A percentile compares a stretch with the other conserved stretches of the same genome.
Conservation (phyloP, 2,888 invertebrate species). For the Latrodectus elegans region DNA sequence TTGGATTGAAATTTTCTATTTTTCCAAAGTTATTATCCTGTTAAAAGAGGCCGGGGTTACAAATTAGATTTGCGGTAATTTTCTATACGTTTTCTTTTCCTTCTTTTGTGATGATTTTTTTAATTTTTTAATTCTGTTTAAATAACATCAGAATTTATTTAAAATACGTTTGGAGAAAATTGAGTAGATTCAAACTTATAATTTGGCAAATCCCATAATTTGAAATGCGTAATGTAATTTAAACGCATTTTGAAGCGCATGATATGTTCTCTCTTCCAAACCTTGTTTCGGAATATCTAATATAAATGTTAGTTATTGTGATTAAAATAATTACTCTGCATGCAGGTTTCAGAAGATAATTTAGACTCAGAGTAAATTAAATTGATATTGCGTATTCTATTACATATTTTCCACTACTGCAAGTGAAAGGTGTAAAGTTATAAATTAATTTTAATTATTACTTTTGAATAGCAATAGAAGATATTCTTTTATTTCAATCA, state of each 20-base stretch:
- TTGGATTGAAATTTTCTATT: conserved; percentile 59
- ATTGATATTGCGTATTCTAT: no score
- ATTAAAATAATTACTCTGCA: background rate
- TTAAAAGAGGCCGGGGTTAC: conserved; percentile 11
- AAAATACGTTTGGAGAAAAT: conserved; percentile 19
- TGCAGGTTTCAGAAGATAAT: no score
- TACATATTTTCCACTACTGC: no score
- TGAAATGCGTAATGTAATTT: no score
- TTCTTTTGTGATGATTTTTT: conserved; percentile 3
- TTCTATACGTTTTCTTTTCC: conserved; percentile 20
- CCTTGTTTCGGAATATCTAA: background rate
- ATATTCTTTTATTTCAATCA: no score
- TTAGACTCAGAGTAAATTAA: no score
- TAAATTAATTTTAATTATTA: no score
- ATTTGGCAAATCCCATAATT: no score
- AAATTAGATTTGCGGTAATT: conserved; percentile 32
- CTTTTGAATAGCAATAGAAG: no score
- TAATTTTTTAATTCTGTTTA: background rate
- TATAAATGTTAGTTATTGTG: background rate
- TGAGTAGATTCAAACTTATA: background rate
- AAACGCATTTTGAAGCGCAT: no score
- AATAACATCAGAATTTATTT: conserved; percentile 11
- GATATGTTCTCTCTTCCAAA: background rate
- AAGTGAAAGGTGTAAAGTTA: no score
- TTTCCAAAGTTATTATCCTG: conserved; percentile 27